phyloP scores from a whole-genome alignment of 1,140 invertebrate species.

The Sesamia nonagrioides region DNA sequence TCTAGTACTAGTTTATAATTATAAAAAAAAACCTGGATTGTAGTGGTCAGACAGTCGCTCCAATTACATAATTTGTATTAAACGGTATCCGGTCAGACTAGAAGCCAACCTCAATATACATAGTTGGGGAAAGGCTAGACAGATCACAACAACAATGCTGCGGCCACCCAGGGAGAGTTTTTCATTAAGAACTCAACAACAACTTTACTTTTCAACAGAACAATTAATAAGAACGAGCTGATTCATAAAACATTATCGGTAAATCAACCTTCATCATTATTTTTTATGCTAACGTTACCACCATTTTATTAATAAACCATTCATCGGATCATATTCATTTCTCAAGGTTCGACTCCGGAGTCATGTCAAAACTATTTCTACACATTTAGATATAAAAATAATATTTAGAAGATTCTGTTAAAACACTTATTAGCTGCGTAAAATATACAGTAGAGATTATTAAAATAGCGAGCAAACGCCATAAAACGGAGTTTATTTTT shows the following conservation, averaged over 20 bases:
- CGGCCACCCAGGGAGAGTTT: no score
- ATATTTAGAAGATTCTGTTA: slow-evolving; percentile 26
- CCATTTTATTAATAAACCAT: slow-evolving; percentile 5
- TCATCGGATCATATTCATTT: background rate
- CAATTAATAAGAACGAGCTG: no score
- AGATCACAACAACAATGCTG: no score
- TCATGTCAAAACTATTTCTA: slow-evolving; percentile 35
- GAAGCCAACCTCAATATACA: no score
- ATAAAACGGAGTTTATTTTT: slow-evolving; percentile 10
- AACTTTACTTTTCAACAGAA: no score
- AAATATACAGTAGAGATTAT: slow-evolving; percentile 22
- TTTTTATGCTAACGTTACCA: background rate
- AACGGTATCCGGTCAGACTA: no score
- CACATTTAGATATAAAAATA: slow-evolving; percentile 17
- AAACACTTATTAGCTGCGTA: slow-evolving; percentile 4
- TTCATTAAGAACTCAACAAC: no score
- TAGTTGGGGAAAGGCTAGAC: no score
- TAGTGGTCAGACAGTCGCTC: no score
- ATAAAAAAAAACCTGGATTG: no score
- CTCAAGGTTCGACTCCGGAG: slow-evolving; percentile 10
- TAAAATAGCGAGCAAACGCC: background rate
- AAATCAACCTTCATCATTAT: background rate
- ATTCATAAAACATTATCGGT: background rate
- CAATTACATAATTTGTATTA: no score
- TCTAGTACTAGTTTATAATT: no score